Base-by-base conservation (phyloP, 1,140 invertebrate genomes). In the Agrypnia vestita region DNA sequence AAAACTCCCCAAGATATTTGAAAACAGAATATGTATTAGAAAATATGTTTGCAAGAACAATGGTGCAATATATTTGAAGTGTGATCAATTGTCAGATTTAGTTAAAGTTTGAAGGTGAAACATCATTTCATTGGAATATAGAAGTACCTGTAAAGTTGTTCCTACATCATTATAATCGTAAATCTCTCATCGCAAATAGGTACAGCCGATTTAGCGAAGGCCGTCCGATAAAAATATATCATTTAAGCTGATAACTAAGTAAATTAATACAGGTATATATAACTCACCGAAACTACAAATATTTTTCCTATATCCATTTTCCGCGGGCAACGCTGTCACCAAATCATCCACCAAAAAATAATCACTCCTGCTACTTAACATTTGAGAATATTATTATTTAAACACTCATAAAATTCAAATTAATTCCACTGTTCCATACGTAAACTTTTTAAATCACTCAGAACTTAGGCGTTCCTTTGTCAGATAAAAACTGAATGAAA, bases 291-390 rank as follows among this genome's bases (percentile, higher is more conserved):
- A 89, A 87, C 88, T 87, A 86, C 87, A 86, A 84, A 87, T 51
- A 15, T 13, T 86, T 87, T 88, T 88, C 86, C 87, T 87, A 86
- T 89, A 88, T 86, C 88, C 88, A 86, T 89, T 89, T 85, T 61
- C 88, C 87, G 88, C 85, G 83, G 88, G 88, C 19, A 89, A 89
- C 84, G 88, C 88, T 84, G 88, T 90, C 88, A 90, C 88, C 88
- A 90, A 87, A 86, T 90, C 88, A 88, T 90, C 87, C 88, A 89
- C 88, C 88, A 90, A 88, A 88, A 89, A 89, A 89, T 85, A 88
- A 89, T 86, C 84, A 88, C 86, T 72, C 49, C 79, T 87, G 83
- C 85, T 85, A 84, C 88, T 89, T 88, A 89, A 88, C 86, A 89
- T 88, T 85, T 85, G 85, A 87, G 86, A 84, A 83, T 74, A 43